phyloP scores from a whole-genome alignment of 2,113 vertebrate genomes.

The Geococcyx californianus region DNA sequence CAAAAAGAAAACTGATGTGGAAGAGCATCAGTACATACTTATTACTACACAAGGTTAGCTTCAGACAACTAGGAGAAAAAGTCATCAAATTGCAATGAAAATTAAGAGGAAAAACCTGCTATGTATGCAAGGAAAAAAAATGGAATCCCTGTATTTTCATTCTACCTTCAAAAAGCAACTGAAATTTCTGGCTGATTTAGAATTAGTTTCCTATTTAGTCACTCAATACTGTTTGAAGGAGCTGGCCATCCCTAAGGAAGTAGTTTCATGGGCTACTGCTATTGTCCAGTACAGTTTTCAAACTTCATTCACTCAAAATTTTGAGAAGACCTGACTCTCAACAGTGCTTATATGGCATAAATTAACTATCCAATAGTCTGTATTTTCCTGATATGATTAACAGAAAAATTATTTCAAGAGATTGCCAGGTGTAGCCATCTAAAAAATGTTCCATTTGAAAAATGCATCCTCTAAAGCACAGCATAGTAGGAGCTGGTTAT shows the following conservation, averaged over 20 bases:
- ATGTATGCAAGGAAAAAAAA: neutral
- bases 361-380: neutral
- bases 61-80: neutral
- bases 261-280: neutral
- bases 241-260: neutral
- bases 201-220: neutral
- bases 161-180: neutral
- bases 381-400: neutral
- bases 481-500: neutral
- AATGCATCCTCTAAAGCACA: neutral
- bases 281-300: neutral
- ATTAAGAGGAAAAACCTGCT: neutral
- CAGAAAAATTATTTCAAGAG: neutral
- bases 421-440: neutral
- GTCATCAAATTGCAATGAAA: neutral
- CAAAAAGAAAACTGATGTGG: neutral
- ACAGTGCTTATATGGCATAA: neutral
- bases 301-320: neutral
- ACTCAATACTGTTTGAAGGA: neutral
- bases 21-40: neutral
- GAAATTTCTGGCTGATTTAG: neutral
- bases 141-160: neutral
- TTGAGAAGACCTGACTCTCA: neutral
- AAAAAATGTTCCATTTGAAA: neutral
- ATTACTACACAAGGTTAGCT: neutral